phyloP scores from a whole-genome alignment of 2,797 vertebrate species.

The Brotula barbata region DNA sequence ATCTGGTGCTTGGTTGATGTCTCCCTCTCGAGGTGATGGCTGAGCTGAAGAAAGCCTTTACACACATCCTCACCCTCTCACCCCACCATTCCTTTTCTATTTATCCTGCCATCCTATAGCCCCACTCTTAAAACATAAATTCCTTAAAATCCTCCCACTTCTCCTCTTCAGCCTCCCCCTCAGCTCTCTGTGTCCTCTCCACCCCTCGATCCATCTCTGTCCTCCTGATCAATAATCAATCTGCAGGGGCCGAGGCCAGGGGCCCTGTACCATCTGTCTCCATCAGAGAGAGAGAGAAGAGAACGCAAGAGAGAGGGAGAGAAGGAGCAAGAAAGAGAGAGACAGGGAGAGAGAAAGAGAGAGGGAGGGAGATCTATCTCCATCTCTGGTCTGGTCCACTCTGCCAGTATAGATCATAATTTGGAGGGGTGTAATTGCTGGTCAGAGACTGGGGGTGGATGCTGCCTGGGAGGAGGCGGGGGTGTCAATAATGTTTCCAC shows the following conservation, averaged over 20 bases:
- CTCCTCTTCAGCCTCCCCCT: slow-evolving; percentile 47
- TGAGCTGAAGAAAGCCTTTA: slow-evolving; percentile 53
- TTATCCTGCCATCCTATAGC: slow-evolving; percentile 35
- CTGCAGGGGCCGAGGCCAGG: slow-evolving; percentile 75
- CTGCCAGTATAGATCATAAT: slow-evolving; percentile 84
- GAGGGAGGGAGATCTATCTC: slow-evolving; percentile 71
- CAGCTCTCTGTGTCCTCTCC: slow-evolving; percentile 59
- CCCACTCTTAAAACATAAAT: slow-evolving; percentile 65
- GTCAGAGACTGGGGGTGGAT: slow-evolving; percentile 66
- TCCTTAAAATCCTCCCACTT: slow-evolving; percentile 69
- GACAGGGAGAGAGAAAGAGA: slow-evolving; percentile 37
- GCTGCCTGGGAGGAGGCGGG: slow-evolving; percentile 13
- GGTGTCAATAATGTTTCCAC: slow-evolving; percentile 77
- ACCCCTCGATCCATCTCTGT: slow-evolving; percentile 83
- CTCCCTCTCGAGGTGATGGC: slow-evolving; percentile 69
- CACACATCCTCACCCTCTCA: slow-evolving; percentile 18
- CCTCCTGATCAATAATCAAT: slow-evolving; percentile 87
- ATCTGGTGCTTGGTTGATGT: slow-evolving; percentile 63
- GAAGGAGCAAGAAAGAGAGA: slow-evolving; percentile 13
- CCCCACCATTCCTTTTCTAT: slow-evolving; percentile 21
- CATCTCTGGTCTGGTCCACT: slow-evolving; percentile 74
- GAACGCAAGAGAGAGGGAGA: slow-evolving; percentile 8
- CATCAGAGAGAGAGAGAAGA: slow-evolving; percentile 46
- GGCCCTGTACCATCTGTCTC: slow-evolving; percentile 77
- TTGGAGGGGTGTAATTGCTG: slow-evolving; percentile 84